Conservation (phyloP, 2,888 invertebrate genomes). For the Antheraea assamensis region DNA sequence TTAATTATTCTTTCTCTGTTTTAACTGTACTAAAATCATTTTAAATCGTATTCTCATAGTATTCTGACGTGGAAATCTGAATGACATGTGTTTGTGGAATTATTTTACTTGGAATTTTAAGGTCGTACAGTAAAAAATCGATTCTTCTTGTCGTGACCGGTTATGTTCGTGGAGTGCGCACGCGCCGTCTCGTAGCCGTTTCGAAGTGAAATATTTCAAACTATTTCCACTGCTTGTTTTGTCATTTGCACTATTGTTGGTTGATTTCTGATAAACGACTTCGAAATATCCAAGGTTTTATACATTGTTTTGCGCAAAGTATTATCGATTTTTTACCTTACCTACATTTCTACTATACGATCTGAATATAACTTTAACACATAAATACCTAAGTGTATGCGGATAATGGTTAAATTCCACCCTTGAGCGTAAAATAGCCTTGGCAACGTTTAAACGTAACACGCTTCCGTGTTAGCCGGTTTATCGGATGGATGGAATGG, state of each 20-base stretch:
- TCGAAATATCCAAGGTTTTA: slow-evolving; percentile 63
- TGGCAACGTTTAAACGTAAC: slow-evolving; percentile 50
- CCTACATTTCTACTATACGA: background rate
- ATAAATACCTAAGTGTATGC: slow-evolving; percentile 42
- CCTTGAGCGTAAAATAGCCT: slow-evolving; percentile 60
- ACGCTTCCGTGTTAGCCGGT: slow-evolving; percentile 52
- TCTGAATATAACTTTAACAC: background rate
- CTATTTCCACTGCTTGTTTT: slow-evolving; percentile 58
- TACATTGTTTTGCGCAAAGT: slow-evolving; percentile 10
- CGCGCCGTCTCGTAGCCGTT: slow-evolving; percentile 68
- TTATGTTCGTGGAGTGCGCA: slow-evolving; percentile 64
- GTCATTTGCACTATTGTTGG: slow-evolving; percentile 71
- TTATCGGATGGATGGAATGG: slow-evolving; percentile 35
- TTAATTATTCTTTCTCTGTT: background rate
- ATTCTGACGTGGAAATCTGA: slow-evolving; percentile 4
- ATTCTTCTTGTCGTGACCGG: slow-evolving; percentile 74
- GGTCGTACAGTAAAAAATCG: slow-evolving; percentile 66
- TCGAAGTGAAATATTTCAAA: slow-evolving; percentile 62
- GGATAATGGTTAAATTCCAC: slow-evolving; percentile 58
- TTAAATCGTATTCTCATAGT: background rate
- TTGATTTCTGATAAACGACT: slow-evolving; percentile 70
- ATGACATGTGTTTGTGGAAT: slow-evolving; percentile 31
- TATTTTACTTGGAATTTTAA: slow-evolving; percentile 47
- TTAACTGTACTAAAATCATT: background rate
- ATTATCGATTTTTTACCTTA: background rate